phyloP scores from a whole-genome alignment of 2,113 vertebrate species.

The Eurystomus gularis region DNA sequence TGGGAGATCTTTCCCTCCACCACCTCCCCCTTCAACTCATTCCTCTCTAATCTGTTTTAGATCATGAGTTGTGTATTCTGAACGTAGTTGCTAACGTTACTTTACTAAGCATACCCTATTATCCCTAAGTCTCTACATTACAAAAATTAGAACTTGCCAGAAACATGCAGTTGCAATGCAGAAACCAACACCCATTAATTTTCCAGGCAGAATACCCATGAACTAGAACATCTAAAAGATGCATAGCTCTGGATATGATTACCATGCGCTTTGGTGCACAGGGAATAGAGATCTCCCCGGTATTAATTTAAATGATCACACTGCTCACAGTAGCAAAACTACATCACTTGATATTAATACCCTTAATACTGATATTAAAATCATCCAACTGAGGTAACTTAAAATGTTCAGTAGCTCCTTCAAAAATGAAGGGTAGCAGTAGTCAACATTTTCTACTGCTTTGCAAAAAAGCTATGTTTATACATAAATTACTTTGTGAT shows the following conservation, averaged over 20 bases:
- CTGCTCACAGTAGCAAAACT: background rate
- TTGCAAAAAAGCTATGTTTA: background rate
- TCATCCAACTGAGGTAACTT: background rate
- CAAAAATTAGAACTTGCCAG: background rate
- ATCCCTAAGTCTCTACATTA: background rate
- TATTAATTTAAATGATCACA: background rate
- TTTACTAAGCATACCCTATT: background rate
- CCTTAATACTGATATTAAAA: background rate
- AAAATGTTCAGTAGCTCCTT: background rate
- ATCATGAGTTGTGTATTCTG: background rate
- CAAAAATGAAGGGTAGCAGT: background rate
- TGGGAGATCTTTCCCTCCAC: background rate
- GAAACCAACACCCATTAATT: background rate
- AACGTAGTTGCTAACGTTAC: background rate
- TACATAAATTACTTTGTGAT: background rate
- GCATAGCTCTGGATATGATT: background rate
- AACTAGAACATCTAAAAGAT: slow-evolving; percentile 2
- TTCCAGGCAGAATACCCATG: background rate
- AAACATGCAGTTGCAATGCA: background rate
- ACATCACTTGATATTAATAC: background rate
- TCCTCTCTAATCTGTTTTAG: background rate
- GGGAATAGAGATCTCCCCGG: background rate
- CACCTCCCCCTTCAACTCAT: background rate
- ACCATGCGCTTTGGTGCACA: background rate
- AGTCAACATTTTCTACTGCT: background rate